Evolutionary conservation across 2,113 vertebrate genomes (phyloP).

Genomic region (Eira barbara): DNA sequence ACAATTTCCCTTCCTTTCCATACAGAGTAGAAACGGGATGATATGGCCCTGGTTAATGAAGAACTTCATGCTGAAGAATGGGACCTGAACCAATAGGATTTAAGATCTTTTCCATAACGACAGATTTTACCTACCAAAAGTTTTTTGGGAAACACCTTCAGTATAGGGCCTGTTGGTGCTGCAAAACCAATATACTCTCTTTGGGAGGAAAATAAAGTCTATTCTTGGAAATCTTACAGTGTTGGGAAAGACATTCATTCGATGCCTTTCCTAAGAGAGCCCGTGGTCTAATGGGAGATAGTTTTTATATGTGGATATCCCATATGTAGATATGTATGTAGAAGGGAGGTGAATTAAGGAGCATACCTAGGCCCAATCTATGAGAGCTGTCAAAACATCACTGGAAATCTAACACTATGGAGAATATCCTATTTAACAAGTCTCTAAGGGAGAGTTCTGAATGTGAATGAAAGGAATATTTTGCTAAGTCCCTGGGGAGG

Average conservation of each 20-base stretch:
- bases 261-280: background rate
- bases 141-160: background rate
- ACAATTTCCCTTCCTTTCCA: background rate
- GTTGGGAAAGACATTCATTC: background rate
- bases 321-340: background rate
- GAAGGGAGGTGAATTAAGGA: background rate
- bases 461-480: background rate
- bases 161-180: background rate
- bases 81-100: background rate
- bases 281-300: background rate
- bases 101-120: background rate
- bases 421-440: background rate
- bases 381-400: background rate
- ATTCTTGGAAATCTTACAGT: background rate
- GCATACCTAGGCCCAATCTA: background rate
- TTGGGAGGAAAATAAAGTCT: background rate
- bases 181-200: background rate
- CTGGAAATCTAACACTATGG: background rate
- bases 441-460: background rate
- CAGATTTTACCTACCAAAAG: slow-evolving; percentile 1
- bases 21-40: background rate
- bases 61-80: background rate
- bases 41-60: background rate
- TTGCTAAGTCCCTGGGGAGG: background rate
- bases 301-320: background rate